Percentiles rank a stretch among this genome's conserved stretches.
phyloP scores from a whole-genome alignment of 2,888 invertebrate genomes.

The Eupithecia inturbata region DNA sequence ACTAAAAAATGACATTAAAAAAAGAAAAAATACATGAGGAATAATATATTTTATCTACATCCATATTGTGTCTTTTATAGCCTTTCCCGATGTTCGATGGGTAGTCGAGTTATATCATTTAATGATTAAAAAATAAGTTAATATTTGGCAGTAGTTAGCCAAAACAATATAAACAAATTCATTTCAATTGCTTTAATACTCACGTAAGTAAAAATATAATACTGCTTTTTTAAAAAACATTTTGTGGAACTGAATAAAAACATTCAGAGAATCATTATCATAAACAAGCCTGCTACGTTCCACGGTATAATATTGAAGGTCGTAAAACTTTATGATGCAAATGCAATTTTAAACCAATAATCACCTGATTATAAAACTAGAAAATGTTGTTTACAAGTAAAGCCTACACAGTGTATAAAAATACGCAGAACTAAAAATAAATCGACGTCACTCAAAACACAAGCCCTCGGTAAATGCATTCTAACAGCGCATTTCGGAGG shows the following conservation, averaged over 20 bases:
- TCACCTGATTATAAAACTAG: not conserved
- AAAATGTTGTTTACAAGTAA: not conserved
- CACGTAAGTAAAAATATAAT: not conserved
- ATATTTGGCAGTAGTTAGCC: no score
- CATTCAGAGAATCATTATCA: not conserved
- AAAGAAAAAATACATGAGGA: no score
- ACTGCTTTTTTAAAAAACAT: not conserved
- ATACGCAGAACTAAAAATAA: no score
- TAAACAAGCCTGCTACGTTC: not conserved
- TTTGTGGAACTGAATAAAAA: not conserved
- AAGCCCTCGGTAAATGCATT: no score
- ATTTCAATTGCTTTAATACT: not conserved
- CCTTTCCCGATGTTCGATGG: not conserved
- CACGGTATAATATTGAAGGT: not conserved
- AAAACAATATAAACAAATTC: not conserved
- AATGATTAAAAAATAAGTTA: no score
- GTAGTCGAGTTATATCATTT: no score
- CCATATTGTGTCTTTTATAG: no score
- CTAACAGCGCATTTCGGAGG: no score
- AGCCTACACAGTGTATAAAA: not conserved
- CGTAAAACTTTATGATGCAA: not conserved
- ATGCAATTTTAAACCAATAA: not conserved
- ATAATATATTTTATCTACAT: no score
- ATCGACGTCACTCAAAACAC: no score
- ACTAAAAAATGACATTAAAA: no score